Conservation (phyloP, 1,140 invertebrate species). For the Belonocnema kinseyi region DNA sequence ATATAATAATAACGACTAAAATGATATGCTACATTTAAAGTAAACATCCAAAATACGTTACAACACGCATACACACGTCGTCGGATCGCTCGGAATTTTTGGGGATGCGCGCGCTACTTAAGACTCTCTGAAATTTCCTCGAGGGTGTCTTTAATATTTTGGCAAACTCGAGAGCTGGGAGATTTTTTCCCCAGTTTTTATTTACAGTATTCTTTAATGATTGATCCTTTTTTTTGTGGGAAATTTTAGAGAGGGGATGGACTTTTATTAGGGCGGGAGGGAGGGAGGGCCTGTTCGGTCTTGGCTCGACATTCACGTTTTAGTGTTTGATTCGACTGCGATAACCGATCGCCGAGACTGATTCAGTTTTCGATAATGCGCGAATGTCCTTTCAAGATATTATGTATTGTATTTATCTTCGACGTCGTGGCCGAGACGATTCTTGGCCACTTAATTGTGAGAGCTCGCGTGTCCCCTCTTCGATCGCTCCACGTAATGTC, state of each 20-base stretch:
- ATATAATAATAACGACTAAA: constrained; percentile 71
- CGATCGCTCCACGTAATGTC: constrained; percentile 41
- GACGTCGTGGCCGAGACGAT: constrained; percentile 28
- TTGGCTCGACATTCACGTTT: constrained; percentile 58
- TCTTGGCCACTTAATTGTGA: constrained; percentile 47
- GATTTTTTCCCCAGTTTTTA: constrained; percentile 9
- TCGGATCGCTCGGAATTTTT: constrained; percentile 56
- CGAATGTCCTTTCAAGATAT: constrained; percentile 31
- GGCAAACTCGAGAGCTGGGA: not conserved
- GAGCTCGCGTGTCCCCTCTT: constrained; percentile 44
- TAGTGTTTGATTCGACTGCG: constrained; percentile 52
- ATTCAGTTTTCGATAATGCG: constrained; percentile 32
- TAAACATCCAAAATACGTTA: constrained; percentile 59
- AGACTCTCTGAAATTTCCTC: constrained; percentile 15
- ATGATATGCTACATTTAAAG: constrained; percentile 71
- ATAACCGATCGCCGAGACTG: constrained; percentile 19
- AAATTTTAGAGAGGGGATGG: not conserved
- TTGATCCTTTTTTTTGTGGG: not conserved
- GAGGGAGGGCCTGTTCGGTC: constrained; percentile 5
- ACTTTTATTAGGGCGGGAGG: not conserved
- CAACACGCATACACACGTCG: constrained; percentile 62
- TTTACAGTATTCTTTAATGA: not conserved
- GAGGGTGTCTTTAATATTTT: constrained; percentile 42
- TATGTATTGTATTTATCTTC: not conserved
- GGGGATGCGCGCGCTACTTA: constrained; percentile 46